Conservation (phyloP, 2,888 invertebrate species). For the Caenorhabditis imperialis region DNA sequence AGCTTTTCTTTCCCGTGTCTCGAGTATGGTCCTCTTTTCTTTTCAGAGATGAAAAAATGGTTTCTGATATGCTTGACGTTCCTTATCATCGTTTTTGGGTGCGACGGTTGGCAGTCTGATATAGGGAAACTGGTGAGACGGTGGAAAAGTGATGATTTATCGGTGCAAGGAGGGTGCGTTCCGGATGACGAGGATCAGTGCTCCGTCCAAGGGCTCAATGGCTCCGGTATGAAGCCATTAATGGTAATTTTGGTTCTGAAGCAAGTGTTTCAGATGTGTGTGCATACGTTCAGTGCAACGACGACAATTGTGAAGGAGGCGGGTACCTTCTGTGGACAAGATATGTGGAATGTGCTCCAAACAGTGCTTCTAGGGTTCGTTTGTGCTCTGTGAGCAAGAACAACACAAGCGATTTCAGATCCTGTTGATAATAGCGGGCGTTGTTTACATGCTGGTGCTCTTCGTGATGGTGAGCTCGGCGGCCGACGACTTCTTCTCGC, state of each 20-base stretch:
- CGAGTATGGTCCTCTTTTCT: no score
- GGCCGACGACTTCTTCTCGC: slow-evolving; percentile 77
- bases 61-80: not conserved
- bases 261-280: slow-evolving; percentile 54
- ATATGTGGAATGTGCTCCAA: slow-evolving; percentile 60
- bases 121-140: slow-evolving; percentile 30
- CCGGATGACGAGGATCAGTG: not conserved
- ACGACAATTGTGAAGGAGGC: slow-evolving; percentile 70
- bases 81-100: slow-evolving; percentile 3
- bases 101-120: slow-evolving; percentile 20
- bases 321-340: slow-evolving; percentile 68
- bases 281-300: slow-evolving; percentile 62
- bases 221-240: no score
- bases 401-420: slow-evolving; percentile 45
- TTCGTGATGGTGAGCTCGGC: slow-evolving; percentile 69
- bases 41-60: no score
- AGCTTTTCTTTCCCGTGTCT: no score
- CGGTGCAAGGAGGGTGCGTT: slow-evolving; percentile 8
- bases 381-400: no score
- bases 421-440: slow-evolving; percentile 52
- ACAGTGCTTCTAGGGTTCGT: slow-evolving; percentile 28
- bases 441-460: slow-evolving; percentile 62
- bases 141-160: slow-evolving; percentile 6
- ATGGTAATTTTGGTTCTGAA: no score
- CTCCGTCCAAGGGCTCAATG: no score